phyloP scores from a whole-genome alignment of 2,888 invertebrate genomes.

The Folsomia manolachei region DNA sequence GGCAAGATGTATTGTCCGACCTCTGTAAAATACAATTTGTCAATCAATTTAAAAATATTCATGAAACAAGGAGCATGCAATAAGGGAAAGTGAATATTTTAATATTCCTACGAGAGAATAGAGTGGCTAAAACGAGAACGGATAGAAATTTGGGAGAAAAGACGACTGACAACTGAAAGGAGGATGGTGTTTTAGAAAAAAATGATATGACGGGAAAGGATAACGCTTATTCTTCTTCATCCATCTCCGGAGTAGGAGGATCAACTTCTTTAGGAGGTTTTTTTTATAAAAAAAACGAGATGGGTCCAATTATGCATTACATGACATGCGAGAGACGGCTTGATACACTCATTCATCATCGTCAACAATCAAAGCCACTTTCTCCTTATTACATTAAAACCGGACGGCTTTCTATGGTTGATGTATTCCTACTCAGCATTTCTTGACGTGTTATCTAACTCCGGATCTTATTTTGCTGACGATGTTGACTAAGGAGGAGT shows the following conservation, averaged over 20 bases:
- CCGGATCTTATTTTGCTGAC: too few species aligned
- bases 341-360: constrained; percentile 27
- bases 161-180: background rate
- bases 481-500: too few species aligned
- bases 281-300: constrained; percentile 10
- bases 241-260: too few species aligned
- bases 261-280: too few species aligned
- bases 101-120: background rate
- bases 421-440: background rate
- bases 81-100: background rate
- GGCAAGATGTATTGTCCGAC: too few species aligned
- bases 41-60: constrained; percentile 19
- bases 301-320: constrained; percentile 24
- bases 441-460: background rate
- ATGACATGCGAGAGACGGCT: constrained; percentile 17
- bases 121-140: too few species aligned
- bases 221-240: too few species aligned
- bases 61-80: too few species aligned
- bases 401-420: background rate
- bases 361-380: constrained; percentile 14
- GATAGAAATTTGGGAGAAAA: background rate
- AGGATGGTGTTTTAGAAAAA: background rate
- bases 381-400: background rate
- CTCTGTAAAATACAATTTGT: constrained; percentile 18
- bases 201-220: background rate